Evolutionary conservation across 2,113 vertebrate genomes (phyloP), one percentile per base, ranked within the genome.

Genomic region (Tenrec ecaudatus): DNA sequence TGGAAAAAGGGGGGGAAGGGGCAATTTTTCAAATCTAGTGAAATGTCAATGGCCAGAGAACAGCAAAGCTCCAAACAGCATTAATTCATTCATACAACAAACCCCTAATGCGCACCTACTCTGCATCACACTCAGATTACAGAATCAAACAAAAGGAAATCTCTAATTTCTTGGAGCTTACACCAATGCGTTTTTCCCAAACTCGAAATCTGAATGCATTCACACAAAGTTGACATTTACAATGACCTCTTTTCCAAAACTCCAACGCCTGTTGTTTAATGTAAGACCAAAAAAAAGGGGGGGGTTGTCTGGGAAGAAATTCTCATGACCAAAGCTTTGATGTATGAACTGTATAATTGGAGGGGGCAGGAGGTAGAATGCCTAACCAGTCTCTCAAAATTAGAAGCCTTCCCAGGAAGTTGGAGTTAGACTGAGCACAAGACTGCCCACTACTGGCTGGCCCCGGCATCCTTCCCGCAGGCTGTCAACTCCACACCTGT

Each of bases 401-500:
- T 3, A 60, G 57, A 86, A 77, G 91, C 89, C 40, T 7, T 58
- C 33, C 17, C 68, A 36, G 62, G 47, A 40, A 15, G 69, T 2
- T 81, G 69, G 33, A 89, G 82, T 80, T 27, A 17, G 85, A 76
- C 82, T 73, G 77, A 2, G 40, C 85, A 31, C 90, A 58, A 92
- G 91, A 77, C 91, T 93, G 95, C 95, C 95, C 92, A 71, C 95
- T 95, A 93, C 95, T 68, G 96, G 96, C 73, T 64, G 11, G 29
- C 60, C 82, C 15, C 0, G 31, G 58, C 89, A 77, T 62, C 69
- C 64, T 91, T 31, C 71, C 73, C 33, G 93, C 81, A 84, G 80
- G 93, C 76, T 81, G 83, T 93, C 78, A 92, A 90, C 93, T 86
- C 93, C 47, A 88, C 96, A 97, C 96, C 96, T 96, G 95, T 92